Base-by-base conservation (phyloP, 2,113 vertebrate genomes). In the Oceanites oceanicus region DNA sequence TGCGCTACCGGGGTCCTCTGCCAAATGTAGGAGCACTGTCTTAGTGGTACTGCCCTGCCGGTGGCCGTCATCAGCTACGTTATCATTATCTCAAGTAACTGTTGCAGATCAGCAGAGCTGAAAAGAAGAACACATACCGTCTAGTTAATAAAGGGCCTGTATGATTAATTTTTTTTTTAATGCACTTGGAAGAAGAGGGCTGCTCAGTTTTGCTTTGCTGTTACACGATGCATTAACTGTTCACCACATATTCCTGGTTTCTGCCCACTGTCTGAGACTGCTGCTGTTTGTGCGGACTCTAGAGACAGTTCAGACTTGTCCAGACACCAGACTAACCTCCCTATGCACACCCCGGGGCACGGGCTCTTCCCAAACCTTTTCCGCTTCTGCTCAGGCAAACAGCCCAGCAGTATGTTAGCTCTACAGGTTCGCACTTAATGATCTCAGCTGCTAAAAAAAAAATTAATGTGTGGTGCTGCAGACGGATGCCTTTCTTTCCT, bases 111-210 rank as follows among this genome's bases (percentile, higher is more conserved):
- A n/a, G 55, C 55, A 32, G 38, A 15, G 70, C 32, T 8, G 6
- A 23, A 62, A 53, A n/a, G 36, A 71, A 47, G 30, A n/a, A 49
- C n/a, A 5, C 1, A 0, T 7, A 45, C 2, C 4, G 6, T 10
- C 34, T 11, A 12, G 34, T 58, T 71, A 56, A 38, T 21, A 26
- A 49, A 68, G 22, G 34, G 10, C 47, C 34, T n/a, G 9, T 10
- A 0, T 11, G 29, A 18, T 44, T 49, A 2, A 2, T 27, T 34
- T 36, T 47, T 32, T 45, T 62, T 36, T 15, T 1, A 58, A 30
- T 2, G 52, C 45, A 0, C 23, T 18, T 27, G 38, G 52, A 38
- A 61, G 45, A 80, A 77, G 49, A 45, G 29, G 9, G 45, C 32
- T 70, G 53, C 66, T 86, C 27, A 6, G 34, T 70, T 72, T 32